Evolutionary conservation across 2,888 invertebrate species (phyloP), one percentile per base, ranked within the genome.

Genomic region (Oscheius sp.): DNA sequence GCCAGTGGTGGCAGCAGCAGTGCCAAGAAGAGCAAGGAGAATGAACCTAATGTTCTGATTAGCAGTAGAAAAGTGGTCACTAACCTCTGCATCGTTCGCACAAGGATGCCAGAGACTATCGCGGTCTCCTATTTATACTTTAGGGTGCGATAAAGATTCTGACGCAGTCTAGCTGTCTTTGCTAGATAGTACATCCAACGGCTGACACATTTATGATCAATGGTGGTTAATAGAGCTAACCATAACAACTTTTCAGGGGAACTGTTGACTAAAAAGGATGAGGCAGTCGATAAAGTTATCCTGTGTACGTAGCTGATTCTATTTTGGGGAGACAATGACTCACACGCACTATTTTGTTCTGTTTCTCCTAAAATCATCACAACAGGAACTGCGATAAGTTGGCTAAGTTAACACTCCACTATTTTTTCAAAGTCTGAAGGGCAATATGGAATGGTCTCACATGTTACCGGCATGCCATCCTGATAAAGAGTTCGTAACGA

Each of bases 1-100:
- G 33, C 73, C 73, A 42, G 65, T 63, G 13, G 33, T 53, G 29
- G 63, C 73, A 29, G 73, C 53, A 35, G 55, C 73, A 9, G 57
- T 35, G 9, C 63, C 73, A 50, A 73, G 42, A 21, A 73, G 58
- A 33, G 48, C 53, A 21, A 73, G 55, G 13, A 73, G 33, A 53
- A 73, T 21, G 47, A 50, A 60, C n/a, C n/a, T 58, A 33, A 35
- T 35, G 37, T 2, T 60, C 11, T 11, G 13, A 63, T 48, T 21
- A 63, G 48, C 9, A 32, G 48, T 29, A 21, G 48, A 48, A 47
- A 21, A n/a, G 48, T 2, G 42, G 21, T 9, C 32, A 21, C 47
- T 21, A 21, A 63, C 63, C 63, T 63, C n/a, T 63, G 47, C 63
- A 63, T 63, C 11, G 32, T 63, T 42, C 33, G 63, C 47, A 47